Evolutionary conservation across 1,140 invertebrate species (phyloP), one percentile per base, ranked within the genome.

Genomic region (Drosophila watanabei): DNA sequence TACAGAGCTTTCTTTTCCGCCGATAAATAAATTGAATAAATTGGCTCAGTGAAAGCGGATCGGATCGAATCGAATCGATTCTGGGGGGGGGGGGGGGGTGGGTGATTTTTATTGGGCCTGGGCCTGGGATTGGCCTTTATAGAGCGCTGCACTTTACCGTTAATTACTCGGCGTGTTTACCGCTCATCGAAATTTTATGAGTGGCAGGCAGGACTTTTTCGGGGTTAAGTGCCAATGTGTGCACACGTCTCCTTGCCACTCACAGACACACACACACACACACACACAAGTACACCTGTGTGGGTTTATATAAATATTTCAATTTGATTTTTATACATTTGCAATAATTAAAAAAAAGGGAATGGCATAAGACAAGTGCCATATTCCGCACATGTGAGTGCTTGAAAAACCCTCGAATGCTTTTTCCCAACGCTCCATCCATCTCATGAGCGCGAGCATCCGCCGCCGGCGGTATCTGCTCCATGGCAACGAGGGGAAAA

Each of bases 171-270:
- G 82, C 86, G 86, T 90, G 86, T 85, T 90, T 90, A 90, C 82
- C 86, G 86, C 86, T 86, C 86, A 91, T 90, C 86, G 86, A 86
- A 91, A 86, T 91, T 90, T 86, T 78, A 90, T 91, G 87, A 90
- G 81, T 79, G 82, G 72, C 11, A 75, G 51, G 52, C 41, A 43
- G 68, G n/a, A 60, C 49, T 59, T 73, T 56, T 71, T 82, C 77
- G 85, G 58, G 81, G 81, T 85, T 90, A 90, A 89, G 86, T 90
- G 81, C 66, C 80, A 90, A 90, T 89, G 78, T 81, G 73, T 81
- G 78, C 75, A 79, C 57, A 79, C 65, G 80, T 84, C 68, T 72
- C 54, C 60, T 33, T 37, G 35, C 46, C 35, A 13, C 14, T 46
- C 3, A 2, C 24, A 14, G 13, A 5, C 18, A 24, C 3, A 14